Evolutionary conservation across 2,797 vertebrate genomes (phyloP).

Genomic region (Siniperca obscura): DNA sequence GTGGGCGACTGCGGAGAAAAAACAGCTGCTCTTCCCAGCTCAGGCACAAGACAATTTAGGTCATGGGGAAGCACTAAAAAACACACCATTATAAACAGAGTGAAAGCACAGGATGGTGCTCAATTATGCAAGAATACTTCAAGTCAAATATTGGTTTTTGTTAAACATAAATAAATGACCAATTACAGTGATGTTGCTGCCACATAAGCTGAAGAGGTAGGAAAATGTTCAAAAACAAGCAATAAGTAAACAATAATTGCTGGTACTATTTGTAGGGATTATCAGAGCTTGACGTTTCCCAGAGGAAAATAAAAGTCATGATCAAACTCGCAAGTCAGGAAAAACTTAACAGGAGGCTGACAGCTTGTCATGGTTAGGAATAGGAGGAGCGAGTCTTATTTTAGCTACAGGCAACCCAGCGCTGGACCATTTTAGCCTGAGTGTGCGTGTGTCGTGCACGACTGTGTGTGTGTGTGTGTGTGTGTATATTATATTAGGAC

Average conservation of each 20-base stretch:
- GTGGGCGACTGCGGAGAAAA: slow-evolving; percentile 62
- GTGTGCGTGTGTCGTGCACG: slow-evolving; percentile 60
- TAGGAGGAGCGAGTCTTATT: slow-evolving; percentile 79
- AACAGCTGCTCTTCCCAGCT: slow-evolving; percentile 74
- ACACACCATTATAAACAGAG: slow-evolving; percentile 19
- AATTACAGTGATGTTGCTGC: not conserved
- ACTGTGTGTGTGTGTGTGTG: slow-evolving; percentile 20
- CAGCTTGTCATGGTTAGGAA: slow-evolving; percentile 72
- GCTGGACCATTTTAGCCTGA: slow-evolving; percentile 80
- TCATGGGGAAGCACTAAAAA: slow-evolving; percentile 29
- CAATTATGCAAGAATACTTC: not conserved
- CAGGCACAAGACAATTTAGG: slow-evolving; percentile 5
- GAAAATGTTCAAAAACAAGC: not conserved
- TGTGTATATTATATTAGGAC: slow-evolving; percentile 52
- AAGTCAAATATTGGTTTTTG: not conserved
- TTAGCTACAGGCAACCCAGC: slow-evolving; percentile 77
- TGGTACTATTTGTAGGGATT: not conserved
- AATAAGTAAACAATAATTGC: not conserved
- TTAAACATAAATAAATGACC: not conserved
- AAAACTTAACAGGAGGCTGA: slow-evolving; percentile 45
- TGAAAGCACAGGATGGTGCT: not conserved
- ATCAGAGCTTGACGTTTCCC: not conserved
- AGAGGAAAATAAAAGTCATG: slow-evolving; percentile 14
- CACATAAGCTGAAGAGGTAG: not conserved
- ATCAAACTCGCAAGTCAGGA: slow-evolving; percentile 28